These are phyloP conservation scores for Minunthozetes semirufus DNA, from an alignment of 2,888 invertebrate species.

Conservation along the genomic window DNA sequence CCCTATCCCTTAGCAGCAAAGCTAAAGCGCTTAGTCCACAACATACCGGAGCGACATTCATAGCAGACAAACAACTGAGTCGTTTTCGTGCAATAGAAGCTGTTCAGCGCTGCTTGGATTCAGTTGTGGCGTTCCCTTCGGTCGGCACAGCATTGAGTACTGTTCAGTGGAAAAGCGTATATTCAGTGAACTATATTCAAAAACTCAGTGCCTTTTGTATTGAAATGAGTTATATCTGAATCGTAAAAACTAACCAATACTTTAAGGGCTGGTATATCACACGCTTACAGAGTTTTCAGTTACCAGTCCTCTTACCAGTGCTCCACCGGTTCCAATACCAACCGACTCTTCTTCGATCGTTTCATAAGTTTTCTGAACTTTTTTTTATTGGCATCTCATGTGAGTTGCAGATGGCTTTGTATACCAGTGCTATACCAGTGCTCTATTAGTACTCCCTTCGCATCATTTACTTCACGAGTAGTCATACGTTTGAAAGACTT, in stretches of 20 bases:
- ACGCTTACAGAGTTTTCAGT: neutral
- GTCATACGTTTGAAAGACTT: neutral
- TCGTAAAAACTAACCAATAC: slow-evolving; percentile 7
- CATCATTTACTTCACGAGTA: neutral
- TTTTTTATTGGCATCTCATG: neutral
- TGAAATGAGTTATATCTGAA: neutral
- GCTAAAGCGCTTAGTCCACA: too few species aligned
- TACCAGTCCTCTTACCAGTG: neutral
- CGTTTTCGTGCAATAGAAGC: neutral
- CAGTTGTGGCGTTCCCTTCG: neutral
- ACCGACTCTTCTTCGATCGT: neutral
- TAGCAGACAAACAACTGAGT: neutral
- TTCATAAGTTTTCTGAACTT: neutral
- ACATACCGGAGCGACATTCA: neutral
- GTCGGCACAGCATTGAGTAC: neutral
- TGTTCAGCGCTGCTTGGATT: neutral
- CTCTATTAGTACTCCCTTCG: neutral
- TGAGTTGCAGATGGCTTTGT: slow-evolving; percentile 1
- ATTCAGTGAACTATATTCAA: neutral
- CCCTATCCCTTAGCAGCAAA: too few species aligned
- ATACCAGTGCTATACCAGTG: too few species aligned
- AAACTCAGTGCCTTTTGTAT: neutral
- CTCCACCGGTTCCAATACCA: neutral
- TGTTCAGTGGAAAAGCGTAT: neutral
- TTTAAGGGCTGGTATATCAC: neutral